Evolutionary conservation across 2,113 vertebrate genomes (phyloP).

Genomic region (Sylvietta virens): DNA sequence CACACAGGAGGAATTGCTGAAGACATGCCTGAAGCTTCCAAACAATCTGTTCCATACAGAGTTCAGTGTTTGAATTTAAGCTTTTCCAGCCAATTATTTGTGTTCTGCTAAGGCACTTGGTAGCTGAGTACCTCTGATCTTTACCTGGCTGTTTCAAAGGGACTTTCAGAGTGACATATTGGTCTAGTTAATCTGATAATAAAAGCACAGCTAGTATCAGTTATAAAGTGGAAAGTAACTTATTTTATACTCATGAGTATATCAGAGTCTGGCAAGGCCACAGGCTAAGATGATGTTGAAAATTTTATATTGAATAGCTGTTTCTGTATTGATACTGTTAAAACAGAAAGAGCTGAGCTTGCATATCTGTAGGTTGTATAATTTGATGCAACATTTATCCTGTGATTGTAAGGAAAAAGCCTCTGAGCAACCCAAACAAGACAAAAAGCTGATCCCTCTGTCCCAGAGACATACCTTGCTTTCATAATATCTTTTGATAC

Average conservation of each 20-base stretch:
- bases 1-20: not conserved
- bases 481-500: not conserved
- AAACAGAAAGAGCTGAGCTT: not conserved
- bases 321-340: not conserved
- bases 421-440: not conserved
- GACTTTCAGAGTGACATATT: not conserved
- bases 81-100: not conserved
- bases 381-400: not conserved
- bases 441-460: not conserved
- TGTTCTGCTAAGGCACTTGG: not conserved
- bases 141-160: not conserved
- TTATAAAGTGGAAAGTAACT: not conserved
- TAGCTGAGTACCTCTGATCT: not conserved
- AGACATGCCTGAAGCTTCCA: not conserved
- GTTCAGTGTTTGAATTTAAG: not conserved
- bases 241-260: not conserved
- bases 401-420: not conserved
- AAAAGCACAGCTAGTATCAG: not conserved
- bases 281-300: not conserved
- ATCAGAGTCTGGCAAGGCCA: not conserved
- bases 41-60: not conserved
- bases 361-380: not conserved
- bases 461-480: not conserved
- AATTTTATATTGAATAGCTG: not conserved
- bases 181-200: not conserved